Evolutionary conservation across 2,113 vertebrate genomes (phyloP).

Genomic region (Dolichotis patagonum): DNA sequence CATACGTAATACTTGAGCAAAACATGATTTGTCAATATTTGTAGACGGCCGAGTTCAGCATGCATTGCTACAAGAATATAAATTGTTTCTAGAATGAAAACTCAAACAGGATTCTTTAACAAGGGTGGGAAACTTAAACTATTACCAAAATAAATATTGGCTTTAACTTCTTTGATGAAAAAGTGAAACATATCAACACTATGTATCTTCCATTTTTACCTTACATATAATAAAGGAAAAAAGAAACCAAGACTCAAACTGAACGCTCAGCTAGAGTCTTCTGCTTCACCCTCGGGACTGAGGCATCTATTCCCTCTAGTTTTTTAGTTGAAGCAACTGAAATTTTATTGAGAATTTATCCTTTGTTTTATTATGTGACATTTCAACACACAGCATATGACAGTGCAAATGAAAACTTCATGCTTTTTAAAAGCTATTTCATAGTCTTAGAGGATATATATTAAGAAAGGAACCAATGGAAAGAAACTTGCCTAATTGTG

Average conservation of each 20-base stretch:
- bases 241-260: not conserved
- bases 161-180: constrained; percentile 23
- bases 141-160: constrained; percentile 13
- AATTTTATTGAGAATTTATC: not conserved
- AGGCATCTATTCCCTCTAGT: not conserved
- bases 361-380: not conserved
- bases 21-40: not conserved
- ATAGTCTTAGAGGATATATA: not conserved
- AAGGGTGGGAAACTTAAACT: not conserved
- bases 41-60: not conserved
- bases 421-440: not conserved
- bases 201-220: not conserved
- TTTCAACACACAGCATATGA: not conserved
- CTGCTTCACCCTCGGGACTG: not conserved
- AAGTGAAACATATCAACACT: not conserved
- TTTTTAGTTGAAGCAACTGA: not conserved
- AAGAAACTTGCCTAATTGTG: constrained; percentile 88
- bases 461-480: not conserved
- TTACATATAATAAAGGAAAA: constrained; percentile 4
- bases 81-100: constrained; percentile 44
- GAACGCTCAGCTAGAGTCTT: not conserved
- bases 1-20: not conserved
- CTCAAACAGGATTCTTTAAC: constrained; percentile 34
- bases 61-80: not conserved
- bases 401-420: not conserved